These are phyloP conservation scores for Naja naja DNA, from an alignment of 2,113 vertebrate genomes.

Conservation along the genomic window DNA sequence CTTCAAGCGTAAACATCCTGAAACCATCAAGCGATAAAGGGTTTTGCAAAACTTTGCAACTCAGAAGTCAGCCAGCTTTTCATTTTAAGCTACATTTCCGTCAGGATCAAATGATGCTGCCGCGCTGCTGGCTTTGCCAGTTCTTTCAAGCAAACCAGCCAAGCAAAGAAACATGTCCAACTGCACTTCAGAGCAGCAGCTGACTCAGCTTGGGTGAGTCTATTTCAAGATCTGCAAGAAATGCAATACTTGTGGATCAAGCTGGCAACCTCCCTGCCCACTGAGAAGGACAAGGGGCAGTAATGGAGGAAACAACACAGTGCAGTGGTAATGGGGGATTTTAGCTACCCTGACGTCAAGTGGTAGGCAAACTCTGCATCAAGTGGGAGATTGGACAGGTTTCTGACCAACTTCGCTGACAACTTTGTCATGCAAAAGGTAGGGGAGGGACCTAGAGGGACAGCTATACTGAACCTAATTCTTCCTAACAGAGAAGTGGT, in stretches of 20 bases:
- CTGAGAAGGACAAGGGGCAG: fast-evolving
- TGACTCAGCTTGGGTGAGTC: neutral
- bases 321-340: neutral
- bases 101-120: neutral
- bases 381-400: neutral
- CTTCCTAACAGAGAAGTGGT: neutral
- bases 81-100: neutral
- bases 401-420: neutral
- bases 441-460: neutral
- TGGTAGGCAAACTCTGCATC: neutral
- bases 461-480: neutral
- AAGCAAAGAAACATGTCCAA: neutral
- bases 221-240: neutral
- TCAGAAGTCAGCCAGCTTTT: neutral
- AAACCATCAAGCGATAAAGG: neutral
- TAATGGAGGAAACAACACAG: neutral
- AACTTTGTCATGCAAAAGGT: neutral
- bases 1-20: neutral
- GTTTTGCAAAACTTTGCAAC: neutral
- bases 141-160: neutral
- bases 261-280: neutral
- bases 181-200: neutral
- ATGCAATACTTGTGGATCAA: neutral
- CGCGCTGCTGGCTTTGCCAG: neutral
- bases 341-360: neutral